Evolutionary conservation across 35 echinoderm and acorn worm genomes (phyloP), one percentile per base, ranked within the genome.

Genomic region (Strongylocentrotus purpuratus): DNA sequence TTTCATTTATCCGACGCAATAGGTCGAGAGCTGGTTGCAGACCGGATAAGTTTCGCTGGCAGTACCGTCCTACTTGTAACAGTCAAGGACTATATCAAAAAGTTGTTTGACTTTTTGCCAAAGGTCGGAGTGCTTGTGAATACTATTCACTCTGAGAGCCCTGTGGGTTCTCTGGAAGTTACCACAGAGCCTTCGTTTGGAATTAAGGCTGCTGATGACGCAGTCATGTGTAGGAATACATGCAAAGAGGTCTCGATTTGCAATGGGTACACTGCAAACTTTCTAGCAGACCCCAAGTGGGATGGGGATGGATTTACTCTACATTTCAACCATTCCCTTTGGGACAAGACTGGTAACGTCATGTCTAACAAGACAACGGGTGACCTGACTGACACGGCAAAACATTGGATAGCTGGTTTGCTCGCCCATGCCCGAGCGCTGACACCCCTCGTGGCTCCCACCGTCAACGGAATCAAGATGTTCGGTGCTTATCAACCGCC

Each of bases 241-340:
- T 35, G 94, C 31, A 94, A 78, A 55, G 95, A 96, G 47, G 25
- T 96, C 25, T 31, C 95, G 7, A 32, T 94, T 33, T 86, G 48
- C 35, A 46, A 78, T 33, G 85, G 95, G 45, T 96, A 94, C 28
- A 61, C 33, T 4, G 95, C 95, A 59, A 86, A 85, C 33, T 96
- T 96, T 47, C 94, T 58, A 0, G 48, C 92, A 0, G 86, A 86
- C 60, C 95, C 95, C 28, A 86, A 95, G 10, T 8, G 35, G 9
- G 17, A 86, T 87, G 32, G 31, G 6, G 90, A 60, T 58, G 95
- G 95, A 33, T 35, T 94, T 71, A 94, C 86, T 18, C 45, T 93
- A 25, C 95, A 96, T 96, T 94, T 96, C 33, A 96, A 96, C 41
- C 95, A 96, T 33, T 96, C 95, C 35, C 90, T 96, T 35, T 32